Conservation (phyloP, 2,797 vertebrate genomes). For the Xenentodon cancila region DNA sequence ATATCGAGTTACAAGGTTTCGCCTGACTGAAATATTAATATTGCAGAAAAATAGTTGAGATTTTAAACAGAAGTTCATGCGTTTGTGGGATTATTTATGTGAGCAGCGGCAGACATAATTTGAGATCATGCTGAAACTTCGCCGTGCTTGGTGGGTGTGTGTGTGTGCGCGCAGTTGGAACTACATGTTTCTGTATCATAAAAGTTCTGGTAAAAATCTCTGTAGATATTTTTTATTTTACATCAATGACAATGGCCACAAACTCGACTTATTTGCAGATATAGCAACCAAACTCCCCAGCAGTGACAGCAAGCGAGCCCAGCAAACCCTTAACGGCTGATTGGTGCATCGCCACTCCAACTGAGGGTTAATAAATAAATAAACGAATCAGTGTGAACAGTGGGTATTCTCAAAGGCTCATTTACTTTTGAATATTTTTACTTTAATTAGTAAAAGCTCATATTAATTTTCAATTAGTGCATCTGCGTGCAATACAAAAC, state of each 20-base stretch:
- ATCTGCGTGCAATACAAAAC: neutral
- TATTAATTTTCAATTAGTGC: too few species aligned
- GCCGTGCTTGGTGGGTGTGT: neutral
- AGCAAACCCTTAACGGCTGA: too few species aligned
- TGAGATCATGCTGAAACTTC: neutral
- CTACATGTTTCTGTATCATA: neutral
- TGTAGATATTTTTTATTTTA: too few species aligned
- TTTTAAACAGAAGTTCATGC: neutral
- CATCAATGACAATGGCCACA: too few species aligned
- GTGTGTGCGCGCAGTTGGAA: neutral
- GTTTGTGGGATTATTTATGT: neutral
- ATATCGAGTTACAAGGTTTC: neutral
- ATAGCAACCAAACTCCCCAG: too few species aligned
- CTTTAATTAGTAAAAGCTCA: too few species aligned
- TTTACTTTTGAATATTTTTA: neutral
- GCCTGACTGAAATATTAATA: neutral
- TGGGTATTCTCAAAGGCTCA: neutral
- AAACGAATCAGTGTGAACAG: neutral
- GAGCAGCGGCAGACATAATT: neutral
- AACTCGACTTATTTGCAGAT: too few species aligned
- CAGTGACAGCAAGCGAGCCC: too few species aligned
- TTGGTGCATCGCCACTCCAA: neutral
- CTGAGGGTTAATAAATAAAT: constrained; percentile 6
- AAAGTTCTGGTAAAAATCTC: neutral
- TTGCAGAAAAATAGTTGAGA: neutral